Percentiles rank a stretch among this genome's conserved stretches.
Conservation (phyloP, 2,797 vertebrate genomes). For the Xenopus petersii region DNA sequence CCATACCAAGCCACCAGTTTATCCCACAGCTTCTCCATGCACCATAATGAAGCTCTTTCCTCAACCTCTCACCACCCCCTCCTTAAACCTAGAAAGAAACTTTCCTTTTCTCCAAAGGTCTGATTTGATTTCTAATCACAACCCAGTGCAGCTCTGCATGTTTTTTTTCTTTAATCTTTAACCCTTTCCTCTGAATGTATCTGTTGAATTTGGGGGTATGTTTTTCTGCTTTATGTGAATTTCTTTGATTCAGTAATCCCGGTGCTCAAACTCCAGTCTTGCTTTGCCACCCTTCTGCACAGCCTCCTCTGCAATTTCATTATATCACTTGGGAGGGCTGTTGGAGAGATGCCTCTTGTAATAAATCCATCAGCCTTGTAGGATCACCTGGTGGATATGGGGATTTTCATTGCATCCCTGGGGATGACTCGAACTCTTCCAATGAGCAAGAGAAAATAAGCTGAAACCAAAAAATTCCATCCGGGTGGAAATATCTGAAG, state of each 20-base stretch:
- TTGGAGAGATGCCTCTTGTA: constrained; percentile 38
- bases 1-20: constrained; percentile 23
- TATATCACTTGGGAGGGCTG: constrained; percentile 59
- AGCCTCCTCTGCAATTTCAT: constrained; percentile 69
- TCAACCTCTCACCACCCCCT: constrained; percentile 18
- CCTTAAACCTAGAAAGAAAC: constrained; percentile 29
- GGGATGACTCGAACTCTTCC: constrained; percentile 10
- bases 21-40: constrained; percentile 27
- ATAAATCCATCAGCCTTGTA: constrained; percentile 40
- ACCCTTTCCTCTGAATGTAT: not conserved
- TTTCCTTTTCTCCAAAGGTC: constrained; percentile 63
- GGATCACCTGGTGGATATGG: constrained; percentile 14
- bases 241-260: constrained; percentile 20
- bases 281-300: constrained; percentile 58
- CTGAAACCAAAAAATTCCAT: too few species aligned
- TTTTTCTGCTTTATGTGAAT: constrained; percentile 11
- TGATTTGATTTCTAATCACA: constrained; percentile 96
- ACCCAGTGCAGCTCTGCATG: constrained; percentile 84
- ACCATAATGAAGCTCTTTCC: constrained; percentile 50
- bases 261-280: constrained; percentile 60
- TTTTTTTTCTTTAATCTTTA: constrained; percentile 43
- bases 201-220: too few species aligned
- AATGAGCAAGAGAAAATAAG: not conserved
- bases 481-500: too few species aligned
- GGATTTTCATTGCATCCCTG: constrained; percentile 4